A percentile compares a stretch with the other conserved stretches of the same genome.
Conservation (phyloP, 2,797 vertebrate species). For the Meriones psammophilus region DNA sequence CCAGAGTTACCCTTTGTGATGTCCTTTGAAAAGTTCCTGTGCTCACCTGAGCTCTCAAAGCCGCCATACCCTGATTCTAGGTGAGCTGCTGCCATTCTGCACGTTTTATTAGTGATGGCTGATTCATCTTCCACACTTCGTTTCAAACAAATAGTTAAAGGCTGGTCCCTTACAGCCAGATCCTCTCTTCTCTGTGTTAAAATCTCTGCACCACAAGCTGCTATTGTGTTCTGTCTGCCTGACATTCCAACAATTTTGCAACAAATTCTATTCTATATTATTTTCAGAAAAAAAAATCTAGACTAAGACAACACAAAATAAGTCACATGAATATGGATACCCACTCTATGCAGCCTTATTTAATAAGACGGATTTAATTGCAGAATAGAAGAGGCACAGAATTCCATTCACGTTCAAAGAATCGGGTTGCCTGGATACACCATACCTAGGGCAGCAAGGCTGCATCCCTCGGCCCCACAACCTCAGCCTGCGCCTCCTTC, state of each 20-base stretch:
- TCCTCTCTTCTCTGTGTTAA: slow-evolving; percentile 38
- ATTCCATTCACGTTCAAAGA: slow-evolving; percentile 46
- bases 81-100: not conserved
- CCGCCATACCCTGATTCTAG: not conserved
- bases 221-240: slow-evolving; percentile 26
- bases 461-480: slow-evolving; percentile 32
- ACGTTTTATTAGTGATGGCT: slow-evolving; percentile 19
- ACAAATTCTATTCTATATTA: slow-evolving; percentile 53
- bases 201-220: slow-evolving; percentile 13
- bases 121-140: slow-evolving; percentile 11
- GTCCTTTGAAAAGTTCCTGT: slow-evolving; percentile 33
- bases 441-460: slow-evolving; percentile 14
- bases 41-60: not conserved
- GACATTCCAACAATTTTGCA: slow-evolving; percentile 35
- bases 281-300: slow-evolving; percentile 57
- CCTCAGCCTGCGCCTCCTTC: slow-evolving; percentile 26
- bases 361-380: slow-evolving; percentile 58
- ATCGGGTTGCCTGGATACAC: not conserved
- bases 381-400: slow-evolving; percentile 44
- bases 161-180: slow-evolving; percentile 47
- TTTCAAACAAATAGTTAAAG: slow-evolving; percentile 61
- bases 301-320: slow-evolving; percentile 47
- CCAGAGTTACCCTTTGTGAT: slow-evolving; percentile 9
- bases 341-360: slow-evolving; percentile 2
- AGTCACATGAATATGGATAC: slow-evolving; percentile 1